phyloP scores from a whole-genome alignment of 23 tunicate species.

The Styela plicata region DNA sequence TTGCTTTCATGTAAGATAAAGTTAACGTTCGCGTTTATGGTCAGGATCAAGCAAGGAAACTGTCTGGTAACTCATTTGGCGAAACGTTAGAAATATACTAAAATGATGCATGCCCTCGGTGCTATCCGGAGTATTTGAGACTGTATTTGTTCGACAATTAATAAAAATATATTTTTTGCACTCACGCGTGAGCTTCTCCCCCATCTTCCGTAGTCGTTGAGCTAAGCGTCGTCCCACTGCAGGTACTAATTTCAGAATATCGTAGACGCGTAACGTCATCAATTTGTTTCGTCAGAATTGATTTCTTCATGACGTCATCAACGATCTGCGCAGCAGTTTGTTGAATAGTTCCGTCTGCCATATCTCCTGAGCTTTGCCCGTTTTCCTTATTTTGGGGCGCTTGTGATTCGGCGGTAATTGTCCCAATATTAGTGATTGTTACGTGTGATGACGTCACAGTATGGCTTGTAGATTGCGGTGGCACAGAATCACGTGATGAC shows the following conservation, averaged over 20 bases:
- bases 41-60: too few relatives aligned
- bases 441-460: slow-evolving; percentile 21
- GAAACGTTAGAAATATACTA: too few relatives aligned
- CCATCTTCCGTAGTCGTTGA: slow-evolving; percentile 18
- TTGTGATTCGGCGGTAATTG: neutral
- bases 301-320: slow-evolving; percentile 11
- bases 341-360: slow-evolving; percentile 16
- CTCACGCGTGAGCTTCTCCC: slow-evolving; percentile 5
- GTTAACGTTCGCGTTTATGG: too few relatives aligned
- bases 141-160: too few relatives aligned
- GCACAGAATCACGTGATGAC: slow-evolving; percentile 5
- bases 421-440: neutral
- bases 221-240: slow-evolving; percentile 21
- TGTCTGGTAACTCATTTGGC: too few relatives aligned
- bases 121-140: too few relatives aligned
- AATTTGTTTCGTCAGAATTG: neutral
- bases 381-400: neutral
- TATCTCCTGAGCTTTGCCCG: neutral
- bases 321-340: neutral
- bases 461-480: neutral
- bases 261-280: neutral
- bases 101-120: too few relatives aligned
- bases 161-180: too few relatives aligned
- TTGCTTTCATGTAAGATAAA: too few relatives aligned
- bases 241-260: slow-evolving; percentile 12